A percentile compares a stretch with the other conserved stretches of the same genome.
Conservation (phyloP, 1,140 invertebrate genomes). For the Tetramorium parvispinum region DNA sequence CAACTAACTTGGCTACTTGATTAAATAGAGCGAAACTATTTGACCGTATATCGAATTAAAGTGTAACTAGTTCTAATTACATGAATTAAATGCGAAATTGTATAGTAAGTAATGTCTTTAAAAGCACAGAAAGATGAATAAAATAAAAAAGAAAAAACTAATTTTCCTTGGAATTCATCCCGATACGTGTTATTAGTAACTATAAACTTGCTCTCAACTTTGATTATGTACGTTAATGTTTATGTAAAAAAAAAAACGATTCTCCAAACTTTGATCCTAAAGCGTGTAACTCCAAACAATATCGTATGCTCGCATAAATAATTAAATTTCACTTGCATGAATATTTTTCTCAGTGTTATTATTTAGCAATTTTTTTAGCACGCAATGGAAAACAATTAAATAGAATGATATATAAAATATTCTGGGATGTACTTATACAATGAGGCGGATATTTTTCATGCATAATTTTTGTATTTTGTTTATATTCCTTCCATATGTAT, state of each 20-base stretch:
- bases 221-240: background rate
- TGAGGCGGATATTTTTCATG: background rate
- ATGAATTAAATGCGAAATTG: slow-evolving; percentile 1
- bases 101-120: background rate
- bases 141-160: background rate
- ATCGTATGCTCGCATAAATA: background rate
- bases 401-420: slow-evolving; percentile 11
- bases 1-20: slow-evolving; percentile 32
- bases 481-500: background rate
- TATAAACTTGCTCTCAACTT: background rate
- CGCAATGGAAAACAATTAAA: slow-evolving; percentile 13
- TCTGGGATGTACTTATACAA: background rate
- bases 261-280: background rate
- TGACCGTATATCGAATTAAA: slow-evolving; percentile 7
- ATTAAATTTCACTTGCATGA: background rate
- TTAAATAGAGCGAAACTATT: slow-evolving; percentile 44
- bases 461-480: slow-evolving; percentile 15
- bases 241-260: background rate
- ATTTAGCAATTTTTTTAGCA: slow-evolving; percentile 20
- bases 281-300: background rate
- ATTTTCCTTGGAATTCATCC: background rate
- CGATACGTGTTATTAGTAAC: background rate
- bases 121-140: background rate
- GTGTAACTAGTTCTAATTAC: background rate
- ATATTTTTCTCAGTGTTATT: slow-evolving; percentile 1